Percentiles rank a stretch among this genome's conserved stretches.
phyloP scores from a whole-genome alignment of 2,797 vertebrate genomes.

The Myiotriccus ornatus region DNA sequence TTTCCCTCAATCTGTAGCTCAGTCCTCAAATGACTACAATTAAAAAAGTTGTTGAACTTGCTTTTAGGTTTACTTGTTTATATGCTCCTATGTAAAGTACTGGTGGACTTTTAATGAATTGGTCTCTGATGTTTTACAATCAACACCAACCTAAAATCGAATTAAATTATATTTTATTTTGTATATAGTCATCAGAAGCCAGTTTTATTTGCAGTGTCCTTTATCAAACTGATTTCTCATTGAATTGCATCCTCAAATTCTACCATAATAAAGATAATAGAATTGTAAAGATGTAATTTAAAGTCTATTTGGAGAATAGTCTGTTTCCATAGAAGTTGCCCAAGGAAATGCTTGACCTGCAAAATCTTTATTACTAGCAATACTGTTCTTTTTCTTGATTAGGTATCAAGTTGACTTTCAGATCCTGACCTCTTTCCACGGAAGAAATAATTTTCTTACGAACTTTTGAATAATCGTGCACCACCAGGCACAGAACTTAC shows the following conservation, averaged over 20 bases:
- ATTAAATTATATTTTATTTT: neutral
- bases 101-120: neutral
- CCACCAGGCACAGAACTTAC: neutral
- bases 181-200: neutral
- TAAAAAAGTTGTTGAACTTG: neutral
- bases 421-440: neutral
- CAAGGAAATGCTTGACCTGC: slow-evolving; percentile 26
- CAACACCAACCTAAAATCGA: neutral
- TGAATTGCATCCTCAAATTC: neutral
- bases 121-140: neutral
- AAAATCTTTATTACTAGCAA: slow-evolving; percentile 2
- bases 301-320: slow-evolving; percentile 14
- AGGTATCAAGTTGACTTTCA: neutral
- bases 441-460: neutral
- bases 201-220: neutral
- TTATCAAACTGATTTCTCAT: slow-evolving; percentile 4
- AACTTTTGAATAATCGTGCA: neutral
- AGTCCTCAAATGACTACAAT: neutral
- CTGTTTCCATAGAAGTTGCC: neutral
- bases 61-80: neutral
- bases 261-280: slow-evolving; percentile 1
- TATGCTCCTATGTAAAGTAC: neutral
- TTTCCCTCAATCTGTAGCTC: neutral
- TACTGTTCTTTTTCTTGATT: slow-evolving; percentile 2
- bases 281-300: slow-evolving; percentile 30